Percentiles rank a stretch among this genome's conserved stretches.
These are phyloP conservation scores for Euleptes europaea DNA, from an alignment of 2,113 vertebrate species.

Conservation along the genomic window DNA sequence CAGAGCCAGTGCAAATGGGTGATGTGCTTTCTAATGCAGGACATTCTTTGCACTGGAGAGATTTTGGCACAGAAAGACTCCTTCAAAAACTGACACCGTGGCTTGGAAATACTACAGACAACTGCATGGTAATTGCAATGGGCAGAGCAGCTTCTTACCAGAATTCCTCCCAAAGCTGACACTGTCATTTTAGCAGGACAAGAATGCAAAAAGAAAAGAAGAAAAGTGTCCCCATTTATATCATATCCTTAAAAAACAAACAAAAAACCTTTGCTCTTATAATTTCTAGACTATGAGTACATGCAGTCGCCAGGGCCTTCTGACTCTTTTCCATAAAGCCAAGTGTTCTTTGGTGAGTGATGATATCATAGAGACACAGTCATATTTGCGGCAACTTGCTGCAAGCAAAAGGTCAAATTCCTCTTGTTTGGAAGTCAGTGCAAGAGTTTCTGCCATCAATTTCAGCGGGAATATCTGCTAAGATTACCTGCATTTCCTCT, in stretches of 20 bases:
- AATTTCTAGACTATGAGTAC: slow-evolving; percentile 29
- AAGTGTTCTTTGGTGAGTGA: slow-evolving; percentile 32
- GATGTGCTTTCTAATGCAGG: slow-evolving; percentile 42
- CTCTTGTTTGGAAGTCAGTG: neutral
- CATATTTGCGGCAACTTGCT: neutral
- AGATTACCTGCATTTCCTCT: neutral
- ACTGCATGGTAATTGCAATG: neutral
- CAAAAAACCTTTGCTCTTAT: slow-evolving; percentile 31
- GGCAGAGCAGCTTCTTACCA: slow-evolving; percentile 45
- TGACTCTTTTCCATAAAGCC: slow-evolving; percentile 17
- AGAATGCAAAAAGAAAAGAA: slow-evolving; percentile 47
- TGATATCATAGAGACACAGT: slow-evolving; percentile 14
- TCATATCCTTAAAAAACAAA: slow-evolving; percentile 26
- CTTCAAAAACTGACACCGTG: slow-evolving; percentile 44
- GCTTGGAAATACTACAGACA: slow-evolving; percentile 51
- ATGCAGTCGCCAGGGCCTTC: slow-evolving; percentile 25
- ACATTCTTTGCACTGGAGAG: slow-evolving; percentile 56
- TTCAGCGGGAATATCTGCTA: neutral
- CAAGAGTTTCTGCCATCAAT: too few species aligned
- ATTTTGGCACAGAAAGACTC: slow-evolving; percentile 45
- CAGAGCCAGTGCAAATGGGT: slow-evolving; percentile 16
- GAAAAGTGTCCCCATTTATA: slow-evolving; percentile 10
- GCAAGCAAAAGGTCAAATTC: neutral
- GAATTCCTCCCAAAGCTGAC: slow-evolving; percentile 61
- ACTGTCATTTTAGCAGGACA: slow-evolving; percentile 53